A percentile compares a stretch with the other conserved stretches of the same genome.
Evolutionary conservation across 2,113 vertebrate species (phyloP).

Genomic region (Anguilla japonica): DNA sequence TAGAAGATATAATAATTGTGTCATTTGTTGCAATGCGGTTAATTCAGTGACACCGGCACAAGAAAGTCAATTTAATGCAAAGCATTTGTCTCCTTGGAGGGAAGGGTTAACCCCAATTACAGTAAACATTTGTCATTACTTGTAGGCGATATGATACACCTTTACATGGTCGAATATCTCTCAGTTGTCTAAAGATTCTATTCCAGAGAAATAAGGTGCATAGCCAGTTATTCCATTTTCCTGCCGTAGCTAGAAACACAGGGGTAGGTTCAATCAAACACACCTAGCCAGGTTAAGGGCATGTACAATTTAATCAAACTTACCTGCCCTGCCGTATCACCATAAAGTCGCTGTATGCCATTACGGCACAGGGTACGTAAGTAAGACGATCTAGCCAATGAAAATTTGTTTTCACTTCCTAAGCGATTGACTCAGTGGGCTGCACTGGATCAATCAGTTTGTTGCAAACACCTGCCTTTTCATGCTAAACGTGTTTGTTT

Average conservation of each 20-base stretch:
- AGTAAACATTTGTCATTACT: no score
- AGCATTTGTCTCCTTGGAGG: not conserved
- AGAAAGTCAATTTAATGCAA: not conserved
- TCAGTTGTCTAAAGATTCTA: constrained; percentile 61
- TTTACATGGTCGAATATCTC: constrained; percentile 51
- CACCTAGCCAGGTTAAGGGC: not conserved
- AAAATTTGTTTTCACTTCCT: no score
- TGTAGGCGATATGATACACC: no score
- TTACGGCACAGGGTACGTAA: no score
- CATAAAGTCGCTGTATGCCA: no score
- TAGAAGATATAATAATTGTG: not conserved
- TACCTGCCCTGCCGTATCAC: no score
- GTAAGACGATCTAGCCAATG: no score
- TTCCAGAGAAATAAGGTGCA: constrained; percentile 55
- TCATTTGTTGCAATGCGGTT: not conserved
- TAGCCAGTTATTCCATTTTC: constrained; percentile 20
- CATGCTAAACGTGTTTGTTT: no score
- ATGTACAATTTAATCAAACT: no score
- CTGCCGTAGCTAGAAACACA: constrained; percentile 28
- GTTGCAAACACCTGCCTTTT: no score
- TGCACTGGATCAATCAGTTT: no score
- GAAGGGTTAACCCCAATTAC: not conserved
- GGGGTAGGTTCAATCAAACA: not conserved
- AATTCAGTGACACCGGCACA: not conserved
- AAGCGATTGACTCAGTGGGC: no score